Percentiles rank a stretch among this genome's conserved stretches.
Conservation (phyloP, 1,140 invertebrate species). For the Campoletis sonorensis region DNA sequence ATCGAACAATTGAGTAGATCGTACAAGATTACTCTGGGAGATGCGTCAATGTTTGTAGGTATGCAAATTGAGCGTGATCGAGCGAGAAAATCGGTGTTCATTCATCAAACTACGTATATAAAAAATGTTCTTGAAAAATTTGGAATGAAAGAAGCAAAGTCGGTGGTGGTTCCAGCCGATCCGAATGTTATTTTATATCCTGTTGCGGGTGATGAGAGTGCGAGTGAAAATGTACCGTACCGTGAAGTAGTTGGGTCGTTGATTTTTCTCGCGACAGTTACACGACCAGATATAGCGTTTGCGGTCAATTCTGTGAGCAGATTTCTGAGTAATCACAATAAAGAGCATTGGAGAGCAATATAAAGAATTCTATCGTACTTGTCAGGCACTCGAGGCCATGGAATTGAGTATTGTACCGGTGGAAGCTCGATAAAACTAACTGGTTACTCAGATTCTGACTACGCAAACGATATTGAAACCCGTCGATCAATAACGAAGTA, state of each 20-base stretch:
- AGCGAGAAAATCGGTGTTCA: constrained; percentile 35
- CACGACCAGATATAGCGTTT: constrained; percentile 40
- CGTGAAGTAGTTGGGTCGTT: constrained; percentile 45
- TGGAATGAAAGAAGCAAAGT: constrained; percentile 40
- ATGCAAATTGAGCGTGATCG: constrained; percentile 44
- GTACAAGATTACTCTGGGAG: constrained; percentile 48
- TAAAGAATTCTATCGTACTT: constrained; percentile 24
- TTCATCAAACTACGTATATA: constrained; percentile 42
- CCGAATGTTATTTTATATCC: constrained; percentile 44
- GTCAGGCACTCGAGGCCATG: neutral
- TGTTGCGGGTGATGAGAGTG: constrained; percentile 55
- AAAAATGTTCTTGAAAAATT: no score
- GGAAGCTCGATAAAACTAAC: neutral
- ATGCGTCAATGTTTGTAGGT: constrained; percentile 39
- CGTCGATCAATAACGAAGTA: constrained; percentile 7
- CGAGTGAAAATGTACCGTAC: constrained; percentile 50
- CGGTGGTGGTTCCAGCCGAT: constrained; percentile 44
- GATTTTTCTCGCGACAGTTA: constrained; percentile 36
- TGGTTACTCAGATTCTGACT: constrained; percentile 22
- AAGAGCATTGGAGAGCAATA: constrained; percentile 36
- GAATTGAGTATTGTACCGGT: constrained; percentile 3
- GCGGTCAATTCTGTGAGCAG: constrained; percentile 20
- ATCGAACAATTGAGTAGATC: constrained; percentile 1
- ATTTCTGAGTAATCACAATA: constrained; percentile 31
- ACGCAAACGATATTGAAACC: neutral